A percentile compares a stretch with the other conserved stretches of the same genome.
These are phyloP conservation scores for Aproaerema taeniolella DNA, from an alignment of 2,888 invertebrate genomes.

Conservation along the genomic window DNA sequence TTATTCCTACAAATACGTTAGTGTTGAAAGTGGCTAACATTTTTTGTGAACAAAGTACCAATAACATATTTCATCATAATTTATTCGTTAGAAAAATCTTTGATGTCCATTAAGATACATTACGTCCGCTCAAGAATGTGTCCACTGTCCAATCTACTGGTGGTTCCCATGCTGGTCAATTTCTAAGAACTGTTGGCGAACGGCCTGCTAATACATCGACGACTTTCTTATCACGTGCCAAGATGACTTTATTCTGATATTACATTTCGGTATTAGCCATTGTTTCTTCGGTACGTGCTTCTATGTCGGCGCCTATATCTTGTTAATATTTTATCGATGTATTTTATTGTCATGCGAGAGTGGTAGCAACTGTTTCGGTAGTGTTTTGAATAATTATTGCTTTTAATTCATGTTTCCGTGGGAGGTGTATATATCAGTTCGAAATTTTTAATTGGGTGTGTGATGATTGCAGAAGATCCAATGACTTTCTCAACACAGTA, in stretches of 20 bases:
- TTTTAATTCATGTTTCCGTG: slow-evolving; percentile 19
- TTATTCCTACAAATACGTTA: not conserved
- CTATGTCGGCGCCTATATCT: slow-evolving; percentile 30
- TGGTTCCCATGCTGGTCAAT: slow-evolving; percentile 8
- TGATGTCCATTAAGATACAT: too few species aligned
- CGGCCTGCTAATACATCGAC: slow-evolving; percentile 19
- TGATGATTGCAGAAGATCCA: too few species aligned
- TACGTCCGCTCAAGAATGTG: slow-evolving; percentile 8
- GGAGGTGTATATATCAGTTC: too few species aligned
- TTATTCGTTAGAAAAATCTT: slow-evolving; percentile 7
- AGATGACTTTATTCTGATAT: slow-evolving; percentile 72
- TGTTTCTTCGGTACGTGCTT: slow-evolving; percentile 51
- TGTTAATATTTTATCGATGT: slow-evolving; percentile 37
- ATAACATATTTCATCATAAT: not conserved
- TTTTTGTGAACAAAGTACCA: not conserved
- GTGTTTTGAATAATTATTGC: slow-evolving; percentile 17
- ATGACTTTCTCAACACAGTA: too few species aligned
- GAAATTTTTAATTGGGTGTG: too few species aligned
- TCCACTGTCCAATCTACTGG: not conserved
- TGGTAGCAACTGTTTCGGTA: slow-evolving; percentile 12
- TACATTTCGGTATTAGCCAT: slow-evolving; percentile 61
- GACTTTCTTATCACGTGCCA: slow-evolving; percentile 53
- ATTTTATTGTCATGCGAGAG: slow-evolving; percentile 16
- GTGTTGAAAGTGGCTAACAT: not conserved
- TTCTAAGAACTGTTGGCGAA: slow-evolving; percentile 11